phyloP scores from a whole-genome alignment of 2,113 vertebrate genomes.

The Grallaria varia region DNA sequence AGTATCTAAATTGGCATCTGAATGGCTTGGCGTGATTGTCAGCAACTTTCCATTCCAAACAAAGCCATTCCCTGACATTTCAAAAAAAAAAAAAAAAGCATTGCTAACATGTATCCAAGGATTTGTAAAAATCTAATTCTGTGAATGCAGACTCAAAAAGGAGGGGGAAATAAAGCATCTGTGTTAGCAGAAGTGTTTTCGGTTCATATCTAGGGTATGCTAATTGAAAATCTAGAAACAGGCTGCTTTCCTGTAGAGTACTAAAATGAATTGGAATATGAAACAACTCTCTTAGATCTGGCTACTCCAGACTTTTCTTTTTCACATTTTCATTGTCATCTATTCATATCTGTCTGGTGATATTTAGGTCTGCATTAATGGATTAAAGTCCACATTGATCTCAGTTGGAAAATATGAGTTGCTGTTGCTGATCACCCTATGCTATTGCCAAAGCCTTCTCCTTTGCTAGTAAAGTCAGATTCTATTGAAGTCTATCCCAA shows the following conservation, averaged over 20 bases:
- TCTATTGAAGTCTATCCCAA: constrained; percentile 85
- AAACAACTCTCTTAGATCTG: constrained; percentile 63
- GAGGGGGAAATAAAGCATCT: constrained; percentile 26
- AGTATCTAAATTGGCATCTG: constrained; percentile 48
- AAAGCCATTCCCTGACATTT: constrained; percentile 50
- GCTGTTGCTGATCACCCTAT: constrained; percentile 70
- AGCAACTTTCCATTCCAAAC: constrained; percentile 45
- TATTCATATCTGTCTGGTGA: constrained; percentile 68
- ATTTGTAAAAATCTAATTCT: constrained; percentile 58
- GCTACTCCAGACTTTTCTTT: constrained; percentile 42
- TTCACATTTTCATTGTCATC: constrained; percentile 46
- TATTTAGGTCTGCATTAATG: constrained; percentile 69
- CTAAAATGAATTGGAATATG: constrained; percentile 64
- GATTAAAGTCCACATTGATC: constrained; percentile 72
- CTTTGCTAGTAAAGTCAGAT: constrained; percentile 69
- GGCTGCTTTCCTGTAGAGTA: constrained; percentile 63
- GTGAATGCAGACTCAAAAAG: constrained; percentile 46
- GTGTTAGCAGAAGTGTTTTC: constrained; percentile 46
- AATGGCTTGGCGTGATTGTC: constrained; percentile 9
- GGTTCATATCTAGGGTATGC: constrained; percentile 57
- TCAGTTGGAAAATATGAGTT: constrained; percentile 75
- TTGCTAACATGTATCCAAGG: constrained; percentile 36
- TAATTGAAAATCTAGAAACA: constrained; percentile 74
- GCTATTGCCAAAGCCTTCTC: constrained; percentile 70
- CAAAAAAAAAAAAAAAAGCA: constrained; percentile 54